A percentile compares a stretch with the other conserved stretches of the same genome.
phyloP scores from a whole-genome alignment of 92 coral and sea anemone genomes.

The Palythoa grandis region DNA sequence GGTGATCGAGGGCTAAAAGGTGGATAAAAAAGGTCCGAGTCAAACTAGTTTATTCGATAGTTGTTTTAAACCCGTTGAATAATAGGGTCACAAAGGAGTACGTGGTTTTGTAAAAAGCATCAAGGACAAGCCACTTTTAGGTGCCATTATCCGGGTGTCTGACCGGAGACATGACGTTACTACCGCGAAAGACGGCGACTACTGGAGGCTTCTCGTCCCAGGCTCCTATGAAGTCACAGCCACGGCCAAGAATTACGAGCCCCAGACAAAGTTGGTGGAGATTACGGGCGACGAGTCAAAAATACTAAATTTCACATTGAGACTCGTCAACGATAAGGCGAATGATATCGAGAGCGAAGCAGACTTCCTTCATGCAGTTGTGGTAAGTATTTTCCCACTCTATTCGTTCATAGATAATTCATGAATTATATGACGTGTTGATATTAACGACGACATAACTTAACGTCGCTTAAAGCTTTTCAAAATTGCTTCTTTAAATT shows the following conservation, averaged over 20 bases:
- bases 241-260: slow-evolving; percentile 78
- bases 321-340: slow-evolving; percentile 63
- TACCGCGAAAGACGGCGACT: slow-evolving; percentile 94
- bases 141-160: slow-evolving; percentile 85
- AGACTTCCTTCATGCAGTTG: slow-evolving; percentile 65
- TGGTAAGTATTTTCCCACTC: slow-evolving; percentile 48
- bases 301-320: slow-evolving; percentile 75
- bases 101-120: slow-evolving; percentile 86
- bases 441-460: too few relatives aligned
- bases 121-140: slow-evolving; percentile 77
- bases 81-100: slow-evolving; percentile 90
- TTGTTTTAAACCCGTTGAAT: neutral
- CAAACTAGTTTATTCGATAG: neutral
- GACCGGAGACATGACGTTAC: slow-evolving; percentile 98
- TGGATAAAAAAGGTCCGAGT: neutral
- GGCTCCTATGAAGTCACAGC: slow-evolving; percentile 97
- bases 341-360: slow-evolving; percentile 53
- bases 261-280: slow-evolving; percentile 89
- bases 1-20: neutral
- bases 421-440: too few relatives aligned
- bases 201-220: slow-evolving; percentile 99
- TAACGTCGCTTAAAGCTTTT: too few relatives aligned
- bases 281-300: slow-evolving; percentile 64
- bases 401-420: too few relatives aligned
- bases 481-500: too few relatives aligned